Base-by-base conservation (phyloP, 2,888 invertebrate genomes). In the Parnassius smintheus region DNA sequence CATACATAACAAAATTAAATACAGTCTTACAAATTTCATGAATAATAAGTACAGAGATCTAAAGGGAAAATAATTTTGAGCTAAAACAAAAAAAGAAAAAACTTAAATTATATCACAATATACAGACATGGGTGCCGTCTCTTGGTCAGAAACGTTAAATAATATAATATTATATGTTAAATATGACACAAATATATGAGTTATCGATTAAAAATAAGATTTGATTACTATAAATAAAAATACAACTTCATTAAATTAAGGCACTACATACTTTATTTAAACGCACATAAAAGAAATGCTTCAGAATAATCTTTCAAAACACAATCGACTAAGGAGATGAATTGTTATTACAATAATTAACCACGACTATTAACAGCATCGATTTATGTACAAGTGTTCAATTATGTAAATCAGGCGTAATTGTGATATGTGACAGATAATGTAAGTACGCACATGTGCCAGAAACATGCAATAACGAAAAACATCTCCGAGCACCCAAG, bases 1-100 rank as follows among this genome's bases (percentile, higher is more conserved):
- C 82, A 87, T 85, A 89, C 85, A 87, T 87, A 91, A 91, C 85
- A 85, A 88, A 88, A 87, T 85, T 85, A 88, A 83, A 87, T 88
- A 91, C 91, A 91, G 91, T 91, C 91, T 91, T 91, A 90, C 87
- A 82, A 90, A 88, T 91, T 90, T 85, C 89, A 86, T 83, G 83
- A 86, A 88, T 80, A 77, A 87, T 91, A 91, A 91, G 91, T 91
- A 91, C 91, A 83, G 76, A 85, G 83, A 84, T 85, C 81, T 76
- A 79, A 79, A 74, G 75, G 67, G 71, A 75, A 80, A 82, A 78
- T 70, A 83, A 85, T 83, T 84, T 87, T 89, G 88, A 89, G 88
- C 88, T 86, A 86, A 84, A 78, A 71, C 72, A 66, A 72, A 81
- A 82, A 51, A 55, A 56, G 82, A 81, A 76, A 80, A 77, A 75